Conservation (phyloP, 1,140 invertebrate species). For the Drosophila kurseongensis region DNA sequence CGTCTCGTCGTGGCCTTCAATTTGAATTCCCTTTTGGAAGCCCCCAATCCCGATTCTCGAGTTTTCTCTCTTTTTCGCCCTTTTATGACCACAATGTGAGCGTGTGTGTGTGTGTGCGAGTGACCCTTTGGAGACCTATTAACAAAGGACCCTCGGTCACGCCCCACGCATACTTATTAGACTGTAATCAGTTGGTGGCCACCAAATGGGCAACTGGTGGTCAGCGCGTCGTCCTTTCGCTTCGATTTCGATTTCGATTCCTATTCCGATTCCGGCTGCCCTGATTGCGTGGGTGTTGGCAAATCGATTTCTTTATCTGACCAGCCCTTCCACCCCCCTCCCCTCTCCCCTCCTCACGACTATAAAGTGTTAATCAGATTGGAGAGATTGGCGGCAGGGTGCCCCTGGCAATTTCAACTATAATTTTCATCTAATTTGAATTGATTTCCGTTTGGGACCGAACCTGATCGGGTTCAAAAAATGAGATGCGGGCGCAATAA, state of each 20-base stretch:
- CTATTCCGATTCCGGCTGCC: constrained; percentile 26
- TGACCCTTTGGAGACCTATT: constrained; percentile 72
- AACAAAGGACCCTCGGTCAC: constrained; percentile 66
- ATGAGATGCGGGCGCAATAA: constrained; percentile 16
- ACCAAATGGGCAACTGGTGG: constrained; percentile 74
- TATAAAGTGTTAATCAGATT: constrained; percentile 52
- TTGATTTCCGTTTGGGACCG: constrained; percentile 41
- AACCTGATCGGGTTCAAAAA: constrained; percentile 39
- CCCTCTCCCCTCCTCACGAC: no score
- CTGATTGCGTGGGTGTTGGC: constrained; percentile 44
- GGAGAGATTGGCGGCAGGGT: not conserved
- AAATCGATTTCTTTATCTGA: constrained; percentile 45
- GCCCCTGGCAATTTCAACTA: constrained; percentile 37
- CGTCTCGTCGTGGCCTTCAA: constrained; percentile 67
- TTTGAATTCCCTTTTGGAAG: constrained; percentile 59
- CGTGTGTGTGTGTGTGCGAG: constrained; percentile 17
- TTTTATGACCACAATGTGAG: constrained; percentile 55
- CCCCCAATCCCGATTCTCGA: no score
- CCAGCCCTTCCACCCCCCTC: not conserved
- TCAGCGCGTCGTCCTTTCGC: constrained; percentile 23
- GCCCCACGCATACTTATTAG: constrained; percentile 80
- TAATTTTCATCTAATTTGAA: constrained; percentile 56
- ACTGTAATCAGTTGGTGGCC: constrained; percentile 77
- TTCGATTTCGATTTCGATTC: constrained; percentile 14
- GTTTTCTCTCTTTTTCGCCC: constrained; percentile 12